A percentile compares a stretch with the other conserved stretches of the same genome.
Evolutionary conservation across 2,888 invertebrate species (phyloP).

Genomic region (Eledona agricola): DNA sequence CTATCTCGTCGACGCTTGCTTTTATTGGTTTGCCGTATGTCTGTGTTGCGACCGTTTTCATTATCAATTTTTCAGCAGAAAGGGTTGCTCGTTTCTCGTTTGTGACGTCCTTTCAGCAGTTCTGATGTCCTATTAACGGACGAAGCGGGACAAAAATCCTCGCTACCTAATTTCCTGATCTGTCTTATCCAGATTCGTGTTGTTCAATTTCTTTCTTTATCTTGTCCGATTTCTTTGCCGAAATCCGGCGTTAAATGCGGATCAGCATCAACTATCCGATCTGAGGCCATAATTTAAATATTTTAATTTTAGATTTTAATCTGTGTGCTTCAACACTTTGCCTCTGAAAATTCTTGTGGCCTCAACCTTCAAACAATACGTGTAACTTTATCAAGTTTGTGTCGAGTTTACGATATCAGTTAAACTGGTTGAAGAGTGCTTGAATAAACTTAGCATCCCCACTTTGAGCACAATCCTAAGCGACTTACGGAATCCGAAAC

Average conservation of each 20-base stretch:
- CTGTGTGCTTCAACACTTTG: slow-evolving; percentile 13
- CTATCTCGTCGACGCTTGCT: slow-evolving; percentile 49
- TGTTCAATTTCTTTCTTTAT: slow-evolving; percentile 41
- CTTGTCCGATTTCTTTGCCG: slow-evolving; percentile 39
- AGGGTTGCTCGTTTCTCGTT: slow-evolving; percentile 1
- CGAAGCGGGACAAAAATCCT: slow-evolving; percentile 19
- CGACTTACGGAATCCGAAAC: slow-evolving; percentile 38
- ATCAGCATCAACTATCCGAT: slow-evolving; percentile 27
- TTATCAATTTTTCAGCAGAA: slow-evolving; percentile 1
- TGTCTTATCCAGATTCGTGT: slow-evolving; percentile 45
- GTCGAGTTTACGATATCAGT: slow-evolving; percentile 11
- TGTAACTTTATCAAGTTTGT: slow-evolving; percentile 15
- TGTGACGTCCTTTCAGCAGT: slow-evolving; percentile 19
- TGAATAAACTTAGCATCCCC: slow-evolving; percentile 18
- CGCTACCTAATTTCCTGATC: slow-evolving; percentile 45
- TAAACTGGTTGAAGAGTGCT: slow-evolving; percentile 16
- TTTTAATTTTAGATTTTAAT: slow-evolving; percentile 29
- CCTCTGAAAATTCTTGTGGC: slow-evolving; percentile 16
- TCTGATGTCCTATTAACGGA: slow-evolving; percentile 14
- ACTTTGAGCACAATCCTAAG: slow-evolving; percentile 22
- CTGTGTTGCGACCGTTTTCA: too few relatives aligned
- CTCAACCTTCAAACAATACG: slow-evolving; percentile 24
- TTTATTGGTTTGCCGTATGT: slow-evolving; percentile 44
- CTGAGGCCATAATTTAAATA: slow-evolving; percentile 25
- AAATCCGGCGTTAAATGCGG: slow-evolving; percentile 36